Evolutionary conservation across 2,113 vertebrate genomes (phyloP).

Genomic region (Nyctereutes procyonoides): DNA sequence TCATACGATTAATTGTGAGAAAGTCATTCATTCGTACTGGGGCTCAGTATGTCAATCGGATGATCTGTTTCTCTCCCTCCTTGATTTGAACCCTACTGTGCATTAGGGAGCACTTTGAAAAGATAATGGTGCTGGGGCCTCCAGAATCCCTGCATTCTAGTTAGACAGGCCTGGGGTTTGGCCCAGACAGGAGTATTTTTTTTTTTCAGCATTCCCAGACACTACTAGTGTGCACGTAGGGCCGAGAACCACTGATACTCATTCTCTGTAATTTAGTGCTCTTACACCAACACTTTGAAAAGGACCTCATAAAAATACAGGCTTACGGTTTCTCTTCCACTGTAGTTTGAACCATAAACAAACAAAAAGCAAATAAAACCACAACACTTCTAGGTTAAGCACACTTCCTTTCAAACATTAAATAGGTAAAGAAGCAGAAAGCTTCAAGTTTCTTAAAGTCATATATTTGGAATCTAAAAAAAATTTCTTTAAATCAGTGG

Average conservation of each 20-base stretch:
- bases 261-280: slow-evolving; percentile 36
- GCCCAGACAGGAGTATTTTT: not conserved
- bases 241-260: not conserved
- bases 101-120: not conserved
- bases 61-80: not conserved
- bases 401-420: not conserved
- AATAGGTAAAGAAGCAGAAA: slow-evolving; percentile 26
- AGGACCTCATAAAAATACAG: slow-evolving; percentile 36
- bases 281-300: slow-evolving; percentile 17
- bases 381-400: slow-evolving; percentile 36
- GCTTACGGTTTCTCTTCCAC: slow-evolving; percentile 14
- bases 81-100: not conserved
- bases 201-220: not conserved
- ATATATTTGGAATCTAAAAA: slow-evolving; percentile 21
- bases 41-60: not conserved
- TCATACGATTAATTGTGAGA: not conserved
- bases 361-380: slow-evolving; percentile 50
- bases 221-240: not conserved
- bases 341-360: slow-evolving; percentile 38
- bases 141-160: not conserved
- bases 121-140: not conserved
- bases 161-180: not conserved
- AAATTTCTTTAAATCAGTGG: not conserved
- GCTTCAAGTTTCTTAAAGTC: slow-evolving; percentile 5
- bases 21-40: not conserved